Conservation (phyloP, 30 jellyfish, hydroid and myxozoan species). For the Phacellophora camtschatica region DNA sequence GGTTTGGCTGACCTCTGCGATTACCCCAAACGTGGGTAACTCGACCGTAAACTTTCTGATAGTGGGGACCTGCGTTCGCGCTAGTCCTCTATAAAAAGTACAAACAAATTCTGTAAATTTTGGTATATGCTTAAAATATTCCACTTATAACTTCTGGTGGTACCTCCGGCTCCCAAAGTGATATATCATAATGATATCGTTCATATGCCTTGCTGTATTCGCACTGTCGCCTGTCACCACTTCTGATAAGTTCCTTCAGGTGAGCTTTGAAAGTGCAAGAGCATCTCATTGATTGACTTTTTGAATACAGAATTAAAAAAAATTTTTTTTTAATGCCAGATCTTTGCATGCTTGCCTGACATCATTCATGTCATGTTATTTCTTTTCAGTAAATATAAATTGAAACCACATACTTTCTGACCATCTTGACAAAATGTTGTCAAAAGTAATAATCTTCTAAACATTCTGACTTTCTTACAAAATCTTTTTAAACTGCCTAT, state of each 20-base stretch:
- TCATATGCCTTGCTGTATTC: no score
- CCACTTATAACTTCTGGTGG: no score
- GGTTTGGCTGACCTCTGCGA: conserved; percentile 65
- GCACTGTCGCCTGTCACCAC: no score
- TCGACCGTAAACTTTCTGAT: conserved; percentile 11
- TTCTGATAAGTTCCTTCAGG: conserved; percentile 29
- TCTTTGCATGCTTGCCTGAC: conserved; percentile 6
- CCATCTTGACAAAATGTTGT: neutral
- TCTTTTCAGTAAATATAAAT: neutral
- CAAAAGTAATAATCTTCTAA: conserved; percentile 1
- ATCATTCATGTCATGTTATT: neutral
- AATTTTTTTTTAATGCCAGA: neutral
- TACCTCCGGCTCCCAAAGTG: no score
- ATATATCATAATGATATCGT: no score
- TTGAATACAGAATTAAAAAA: neutral
- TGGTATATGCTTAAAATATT: no score
- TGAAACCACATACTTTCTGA: neutral
- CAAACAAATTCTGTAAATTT: no score
- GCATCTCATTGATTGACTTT: neutral
- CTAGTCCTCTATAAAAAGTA: neutral
- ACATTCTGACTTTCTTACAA: neutral
- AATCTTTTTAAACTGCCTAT: neutral
- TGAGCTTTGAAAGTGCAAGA: conserved; percentile 10
- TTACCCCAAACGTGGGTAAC: conserved; percentile 55
- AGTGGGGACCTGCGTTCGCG: conserved; percentile 15